Base-by-base conservation (phyloP, 2,113 vertebrate species). In the Entosphenus tridentatus region DNA sequence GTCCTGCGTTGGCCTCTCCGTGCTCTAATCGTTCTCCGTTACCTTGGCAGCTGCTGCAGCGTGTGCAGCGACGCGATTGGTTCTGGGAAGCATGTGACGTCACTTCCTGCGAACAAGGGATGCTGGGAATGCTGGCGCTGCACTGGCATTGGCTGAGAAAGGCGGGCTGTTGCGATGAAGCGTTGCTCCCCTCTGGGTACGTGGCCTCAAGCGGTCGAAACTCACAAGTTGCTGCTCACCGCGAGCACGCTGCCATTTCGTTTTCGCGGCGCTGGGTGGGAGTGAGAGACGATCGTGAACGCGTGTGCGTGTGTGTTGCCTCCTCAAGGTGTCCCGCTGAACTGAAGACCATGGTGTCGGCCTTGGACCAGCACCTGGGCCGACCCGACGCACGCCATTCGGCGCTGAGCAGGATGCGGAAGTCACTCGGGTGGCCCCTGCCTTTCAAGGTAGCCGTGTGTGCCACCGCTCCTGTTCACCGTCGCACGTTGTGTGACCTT, bases 111-210 rank as follows among this genome's bases (percentile, higher is more conserved):
- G 89, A 96, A 74, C 72, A 80, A 0, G 70, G 80, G 2, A 88
- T 87, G 14, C 71, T 95, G 70, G 80, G 87, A 1, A 78, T 93
- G 67, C 80, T 98, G 16, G 84, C 89, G 2, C 79, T 98, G 69
- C 92, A 98, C 76, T 98, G 93, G 92, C 86, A 92, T 74, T 98
- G 93, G 93, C 82, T 98, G 70, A 83, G 83, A 74, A 18, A 82
- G 86, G 55, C 77, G 96, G 67, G 84, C 81, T 65, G 83, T 73
- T 68, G 81, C 85, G 0, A 72, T 77, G 68, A 77, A 80, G 65
- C 70, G 77, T 70, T 81, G 81, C 67, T 71, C 76, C 3, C 82
- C 78, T 69, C 72, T 92, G 71, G 96, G 93, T 75, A 80, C 80
- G 73, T 74, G 96, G 56, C 93, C 95, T 77, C 95, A 88, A 70